phyloP scores from a whole-genome alignment of 2,113 vertebrate species.

The Ancistrus triradiatus region DNA sequence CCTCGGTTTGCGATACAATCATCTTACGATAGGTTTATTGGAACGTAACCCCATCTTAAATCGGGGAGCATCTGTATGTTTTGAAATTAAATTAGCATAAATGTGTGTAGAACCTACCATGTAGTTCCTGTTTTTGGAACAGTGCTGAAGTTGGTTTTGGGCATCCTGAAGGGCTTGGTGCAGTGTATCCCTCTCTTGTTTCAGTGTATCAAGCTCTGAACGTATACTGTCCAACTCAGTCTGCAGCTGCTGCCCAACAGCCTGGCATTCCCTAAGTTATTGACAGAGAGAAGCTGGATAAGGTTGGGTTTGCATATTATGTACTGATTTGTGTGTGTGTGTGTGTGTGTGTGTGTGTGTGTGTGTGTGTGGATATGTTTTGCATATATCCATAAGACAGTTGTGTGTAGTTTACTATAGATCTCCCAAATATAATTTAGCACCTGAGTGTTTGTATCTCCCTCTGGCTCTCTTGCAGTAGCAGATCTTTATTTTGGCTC shows the following conservation, averaged over 20 bases:
- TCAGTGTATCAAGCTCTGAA: constrained; percentile 56
- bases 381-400: too few relatives aligned
- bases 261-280: constrained; percentile 58
- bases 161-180: constrained; percentile 64
- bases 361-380: too few relatives aligned
- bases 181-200: constrained; percentile 68
- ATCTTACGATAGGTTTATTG: too few relatives aligned
- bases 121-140: constrained; percentile 37
- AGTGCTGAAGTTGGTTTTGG: constrained; percentile 54
- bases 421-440: not conserved
- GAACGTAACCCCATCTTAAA: too few relatives aligned
- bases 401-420: too few relatives aligned
- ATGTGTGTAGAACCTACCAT: constrained; percentile 55
- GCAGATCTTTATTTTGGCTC: constrained; percentile 64
- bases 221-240: constrained; percentile 59
- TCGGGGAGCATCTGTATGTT: too few relatives aligned
- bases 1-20: too few relatives aligned
- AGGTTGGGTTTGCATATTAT: not conserved
- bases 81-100: not conserved
- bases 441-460: constrained; percentile 69
- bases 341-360: too few relatives aligned
- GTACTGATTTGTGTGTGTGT: not conserved
- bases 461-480: constrained; percentile 55
- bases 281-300: not conserved
- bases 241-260: constrained; percentile 49